Conservation (phyloP, 2,888 invertebrate species). For the Conops quadrifasciatus region DNA sequence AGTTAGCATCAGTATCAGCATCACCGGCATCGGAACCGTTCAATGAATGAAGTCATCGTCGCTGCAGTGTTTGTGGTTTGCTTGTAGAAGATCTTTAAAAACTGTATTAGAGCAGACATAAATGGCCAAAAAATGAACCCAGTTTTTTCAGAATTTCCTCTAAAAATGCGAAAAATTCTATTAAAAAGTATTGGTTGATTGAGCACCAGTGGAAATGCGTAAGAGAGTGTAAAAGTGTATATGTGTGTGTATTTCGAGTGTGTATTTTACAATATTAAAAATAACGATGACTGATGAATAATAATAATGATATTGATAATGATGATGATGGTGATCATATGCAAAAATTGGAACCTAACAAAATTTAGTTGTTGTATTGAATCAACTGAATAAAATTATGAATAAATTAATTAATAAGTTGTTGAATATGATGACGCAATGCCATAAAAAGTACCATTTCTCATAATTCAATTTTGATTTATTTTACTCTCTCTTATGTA, state of each 20-base stretch:
- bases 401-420: too few species aligned
- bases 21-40: not conserved
- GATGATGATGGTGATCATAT: slow-evolving; percentile 12
- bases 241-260: slow-evolving; percentile 1
- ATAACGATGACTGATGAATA: slow-evolving; percentile 1
- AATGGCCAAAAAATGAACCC: slow-evolving; percentile 3
- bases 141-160: not conserved
- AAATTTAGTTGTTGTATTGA: too few species aligned
- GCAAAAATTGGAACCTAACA: too few species aligned
- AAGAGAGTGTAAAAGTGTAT: too few species aligned
- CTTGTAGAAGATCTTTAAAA: not conserved
- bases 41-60: slow-evolving; percentile 24
- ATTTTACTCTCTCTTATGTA: too few species aligned
- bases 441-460: too few species aligned
- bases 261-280: slow-evolving; percentile 11
- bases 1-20: too few species aligned
- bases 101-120: not conserved
- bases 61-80: slow-evolving; percentile 13
- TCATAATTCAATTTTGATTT: too few species aligned
- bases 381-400: too few species aligned
- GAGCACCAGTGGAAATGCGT: not conserved
- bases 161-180: slow-evolving; percentile 8
- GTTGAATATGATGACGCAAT: too few species aligned
- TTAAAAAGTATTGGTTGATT: not conserved
- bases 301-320: not conserved